Conservation (phyloP, 2,113 vertebrate genomes). For the Climacteris rufus region DNA sequence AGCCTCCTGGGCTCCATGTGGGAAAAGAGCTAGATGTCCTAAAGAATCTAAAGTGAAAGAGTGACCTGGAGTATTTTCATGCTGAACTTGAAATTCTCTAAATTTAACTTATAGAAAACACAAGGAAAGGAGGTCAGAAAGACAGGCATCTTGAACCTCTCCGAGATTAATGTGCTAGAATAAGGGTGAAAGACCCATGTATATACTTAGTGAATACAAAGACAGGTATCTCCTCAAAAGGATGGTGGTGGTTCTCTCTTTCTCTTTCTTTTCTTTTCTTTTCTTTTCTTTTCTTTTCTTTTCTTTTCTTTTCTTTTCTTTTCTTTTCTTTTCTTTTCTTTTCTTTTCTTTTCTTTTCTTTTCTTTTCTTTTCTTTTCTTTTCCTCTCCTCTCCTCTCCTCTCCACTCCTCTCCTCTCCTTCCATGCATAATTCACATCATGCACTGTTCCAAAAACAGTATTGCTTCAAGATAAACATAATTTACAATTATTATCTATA, state of each 20-base stretch:
- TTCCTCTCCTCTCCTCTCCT: too few relatives aligned
- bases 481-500: too few relatives aligned
- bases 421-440: too few relatives aligned
- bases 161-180: background rate
- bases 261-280: fast-evolving
- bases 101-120: background rate
- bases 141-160: background rate
- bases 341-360: too few relatives aligned
- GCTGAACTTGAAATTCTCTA: background rate
- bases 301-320: too few relatives aligned
- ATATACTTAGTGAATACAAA: background rate
- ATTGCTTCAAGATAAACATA: too few relatives aligned
- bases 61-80: background rate
- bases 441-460: too few relatives aligned
- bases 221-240: background rate
- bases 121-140: background rate
- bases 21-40: background rate
- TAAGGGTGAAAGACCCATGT: background rate
- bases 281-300: too few relatives aligned
- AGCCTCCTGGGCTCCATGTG: background rate
- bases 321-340: background rate
- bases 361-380: too few relatives aligned
- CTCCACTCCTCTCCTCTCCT: too few relatives aligned
- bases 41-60: background rate
- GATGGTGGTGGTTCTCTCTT: too few relatives aligned